These are phyloP conservation scores for Clarias fuscus DNA, from an alignment of 2,797 vertebrate genomes.

Conservation along the genomic window DNA sequence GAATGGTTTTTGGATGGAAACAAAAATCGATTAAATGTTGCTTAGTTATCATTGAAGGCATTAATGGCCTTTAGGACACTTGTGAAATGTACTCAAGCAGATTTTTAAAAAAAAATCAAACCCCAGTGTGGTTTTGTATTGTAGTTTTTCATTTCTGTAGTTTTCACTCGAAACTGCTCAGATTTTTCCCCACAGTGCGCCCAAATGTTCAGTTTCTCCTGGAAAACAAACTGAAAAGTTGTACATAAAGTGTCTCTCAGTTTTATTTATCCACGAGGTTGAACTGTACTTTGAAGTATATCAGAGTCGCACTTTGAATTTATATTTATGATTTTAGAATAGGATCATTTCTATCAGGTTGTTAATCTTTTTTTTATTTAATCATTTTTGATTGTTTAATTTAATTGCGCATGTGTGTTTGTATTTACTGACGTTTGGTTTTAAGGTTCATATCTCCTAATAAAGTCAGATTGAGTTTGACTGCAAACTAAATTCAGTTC, in stretches of 20 bases:
- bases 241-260: slow-evolving; percentile 71
- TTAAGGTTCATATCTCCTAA: slow-evolving; percentile 55
- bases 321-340: slow-evolving; percentile 84
- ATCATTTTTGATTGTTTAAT: slow-evolving; percentile 71
- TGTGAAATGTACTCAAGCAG: slow-evolving; percentile 20
- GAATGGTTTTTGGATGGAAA: not conserved
- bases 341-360: slow-evolving; percentile 81
- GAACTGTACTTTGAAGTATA: slow-evolving; percentile 77
- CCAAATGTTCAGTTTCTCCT: slow-evolving; percentile 26
- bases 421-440: slow-evolving; percentile 77
- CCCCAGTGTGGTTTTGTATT: slow-evolving; percentile 56
- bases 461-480: slow-evolving; percentile 61
- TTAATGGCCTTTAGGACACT: not conserved
- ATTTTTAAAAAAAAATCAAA: not conserved
- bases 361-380: slow-evolving; percentile 72
- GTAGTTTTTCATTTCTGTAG: slow-evolving; percentile 43
- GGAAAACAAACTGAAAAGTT: slow-evolving; percentile 56
- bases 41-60: not conserved
- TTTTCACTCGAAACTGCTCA: slow-evolving; percentile 52
- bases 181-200: not conserved
- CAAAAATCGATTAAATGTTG: slow-evolving; percentile 1
- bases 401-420: slow-evolving; percentile 84
- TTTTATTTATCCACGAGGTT: slow-evolving; percentile 76
- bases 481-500: not conserved
- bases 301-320: slow-evolving; percentile 78